Evolutionary conservation across 2,888 invertebrate genomes (phyloP).

Genomic region (Drosophila stalkeri): DNA sequence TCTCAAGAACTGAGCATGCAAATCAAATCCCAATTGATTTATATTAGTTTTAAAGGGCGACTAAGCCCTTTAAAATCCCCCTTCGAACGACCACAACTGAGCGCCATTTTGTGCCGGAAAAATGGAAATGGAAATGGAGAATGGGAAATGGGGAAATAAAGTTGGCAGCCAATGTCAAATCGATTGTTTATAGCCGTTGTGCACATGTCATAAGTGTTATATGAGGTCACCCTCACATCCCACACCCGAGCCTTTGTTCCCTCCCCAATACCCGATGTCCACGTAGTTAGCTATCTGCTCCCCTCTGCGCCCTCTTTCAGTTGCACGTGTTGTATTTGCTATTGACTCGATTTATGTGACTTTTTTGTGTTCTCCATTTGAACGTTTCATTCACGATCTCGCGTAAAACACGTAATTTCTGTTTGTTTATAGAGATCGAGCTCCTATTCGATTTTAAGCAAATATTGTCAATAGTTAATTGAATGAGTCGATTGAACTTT

Average conservation of each 20-base stretch:
- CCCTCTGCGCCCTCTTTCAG: neutral
- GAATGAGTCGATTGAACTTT: conserved; percentile 16
- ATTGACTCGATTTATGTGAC: conserved; percentile 37
- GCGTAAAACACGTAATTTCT: conserved; percentile 25
- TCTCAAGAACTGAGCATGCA: conserved; percentile 26
- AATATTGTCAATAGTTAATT: conserved; percentile 13
- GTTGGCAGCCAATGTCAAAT: conserved; percentile 28
- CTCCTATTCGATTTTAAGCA: neutral
- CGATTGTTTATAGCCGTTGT: conserved; percentile 29
- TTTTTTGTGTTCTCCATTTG: conserved; percentile 21
- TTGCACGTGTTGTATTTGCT: conserved; percentile 38
- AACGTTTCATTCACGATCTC: conserved; percentile 26
- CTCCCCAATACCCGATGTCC: neutral
- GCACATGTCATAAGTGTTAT: conserved; percentile 17
- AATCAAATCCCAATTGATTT: conserved; percentile 37
- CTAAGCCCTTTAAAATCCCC: neutral
- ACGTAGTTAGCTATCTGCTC: neutral
- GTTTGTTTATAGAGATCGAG: conserved; percentile 5
- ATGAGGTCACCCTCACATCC: neutral
- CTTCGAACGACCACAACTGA: neutral
- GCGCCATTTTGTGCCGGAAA: neutral
- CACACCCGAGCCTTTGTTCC: neutral
- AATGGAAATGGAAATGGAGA: neutral
- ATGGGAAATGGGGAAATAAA: neutral
- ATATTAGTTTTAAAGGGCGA: conserved; percentile 1